Evolutionary conservation across 2,113 vertebrate genomes (phyloP).

Genomic region (Merops nubicus): DNA sequence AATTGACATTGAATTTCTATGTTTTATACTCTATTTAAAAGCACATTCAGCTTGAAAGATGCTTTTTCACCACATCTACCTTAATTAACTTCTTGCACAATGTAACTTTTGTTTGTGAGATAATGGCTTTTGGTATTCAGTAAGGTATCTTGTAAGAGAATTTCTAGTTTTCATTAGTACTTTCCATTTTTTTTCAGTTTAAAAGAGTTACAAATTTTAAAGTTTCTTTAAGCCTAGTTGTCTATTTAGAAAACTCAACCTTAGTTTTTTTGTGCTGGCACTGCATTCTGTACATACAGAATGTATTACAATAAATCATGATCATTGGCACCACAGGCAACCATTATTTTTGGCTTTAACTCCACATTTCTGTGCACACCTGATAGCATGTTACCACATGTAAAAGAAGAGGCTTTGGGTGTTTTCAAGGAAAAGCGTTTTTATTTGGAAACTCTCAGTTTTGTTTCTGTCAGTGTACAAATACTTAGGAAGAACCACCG

Average conservation of each 20-base stretch:
- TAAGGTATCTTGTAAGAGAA: not conserved
- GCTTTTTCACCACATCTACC: not conserved
- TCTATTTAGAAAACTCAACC: not conserved
- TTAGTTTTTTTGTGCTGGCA: not conserved
- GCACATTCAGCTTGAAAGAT: not conserved
- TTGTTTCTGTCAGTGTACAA: not conserved
- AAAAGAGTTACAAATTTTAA: not conserved
- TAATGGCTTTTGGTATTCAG: not conserved
- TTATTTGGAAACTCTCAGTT: not conserved
- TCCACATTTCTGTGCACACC: not conserved
- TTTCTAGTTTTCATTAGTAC: not conserved
- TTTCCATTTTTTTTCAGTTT: not conserved
- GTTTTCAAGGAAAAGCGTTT: not conserved
- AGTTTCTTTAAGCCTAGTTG: not conserved
- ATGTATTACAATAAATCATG: not conserved
- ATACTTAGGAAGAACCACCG: not conserved
- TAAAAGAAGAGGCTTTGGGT: not conserved
- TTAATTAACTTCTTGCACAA: not conserved
- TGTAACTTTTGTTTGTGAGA: not conserved
- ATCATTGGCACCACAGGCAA: not conserved
- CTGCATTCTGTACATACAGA: not conserved
- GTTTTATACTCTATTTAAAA: not conserved
- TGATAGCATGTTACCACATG: not conserved
- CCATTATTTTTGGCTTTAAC: not conserved
- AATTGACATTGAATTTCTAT: not conserved